A percentile compares a stretch with the other conserved stretches of the same genome.
These are phyloP conservation scores for Nasua narica DNA, from an alignment of 2,797 vertebrate genomes.

Conservation along the genomic window DNA sequence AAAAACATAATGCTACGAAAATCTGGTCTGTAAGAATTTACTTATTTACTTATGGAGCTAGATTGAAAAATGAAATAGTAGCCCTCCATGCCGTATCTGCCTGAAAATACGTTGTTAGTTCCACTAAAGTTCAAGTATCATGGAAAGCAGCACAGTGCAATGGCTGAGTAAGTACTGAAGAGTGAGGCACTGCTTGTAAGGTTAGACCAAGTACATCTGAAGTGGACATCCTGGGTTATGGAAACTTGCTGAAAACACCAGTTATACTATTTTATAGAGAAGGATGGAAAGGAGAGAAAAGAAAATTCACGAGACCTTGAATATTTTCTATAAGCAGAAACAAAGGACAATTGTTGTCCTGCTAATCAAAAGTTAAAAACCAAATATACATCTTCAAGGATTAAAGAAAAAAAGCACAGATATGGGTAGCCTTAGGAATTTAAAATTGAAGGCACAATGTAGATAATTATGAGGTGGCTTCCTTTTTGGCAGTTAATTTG, in stretches of 20 bases:
- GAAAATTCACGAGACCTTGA: neutral
- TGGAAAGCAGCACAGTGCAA: neutral
- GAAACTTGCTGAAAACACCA: neutral
- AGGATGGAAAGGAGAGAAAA: neutral
- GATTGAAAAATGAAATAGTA: neutral
- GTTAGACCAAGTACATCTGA: neutral
- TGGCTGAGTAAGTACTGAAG: neutral
- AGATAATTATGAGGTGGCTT: constrained; percentile 54
- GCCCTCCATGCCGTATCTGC: neutral
- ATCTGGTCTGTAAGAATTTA: neutral
- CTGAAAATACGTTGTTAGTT: neutral
- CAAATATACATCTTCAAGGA: constrained; percentile 15
- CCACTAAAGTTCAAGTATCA: neutral
- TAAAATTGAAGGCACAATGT: constrained; percentile 15
- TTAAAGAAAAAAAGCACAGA: neutral
- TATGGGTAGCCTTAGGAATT: constrained; percentile 43
- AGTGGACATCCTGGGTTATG: neutral
- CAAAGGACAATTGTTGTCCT: neutral
- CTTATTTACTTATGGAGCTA: neutral
- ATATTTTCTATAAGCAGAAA: constrained; percentile 23
- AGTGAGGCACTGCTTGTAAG: neutral
- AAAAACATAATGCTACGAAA: neutral
- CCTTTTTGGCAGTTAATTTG: constrained; percentile 59
- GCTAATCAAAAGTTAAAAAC: constrained; percentile 34
- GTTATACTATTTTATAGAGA: neutral